These are phyloP conservation scores for Drosophila tripunctata DNA, from an alignment of 2,888 invertebrate species.

Conservation along the genomic window DNA sequence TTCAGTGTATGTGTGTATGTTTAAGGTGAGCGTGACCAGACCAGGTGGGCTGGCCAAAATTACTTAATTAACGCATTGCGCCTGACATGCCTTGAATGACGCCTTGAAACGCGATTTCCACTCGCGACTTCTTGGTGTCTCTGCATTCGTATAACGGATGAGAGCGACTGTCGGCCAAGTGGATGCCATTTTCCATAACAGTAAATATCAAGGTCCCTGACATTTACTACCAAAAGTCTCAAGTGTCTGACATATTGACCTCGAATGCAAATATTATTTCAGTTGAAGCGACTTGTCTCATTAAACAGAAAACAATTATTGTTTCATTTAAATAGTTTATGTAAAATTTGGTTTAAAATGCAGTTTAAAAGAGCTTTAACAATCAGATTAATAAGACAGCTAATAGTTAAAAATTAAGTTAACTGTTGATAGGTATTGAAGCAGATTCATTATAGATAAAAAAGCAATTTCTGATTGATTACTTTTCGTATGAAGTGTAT, in stretches of 20 bases:
- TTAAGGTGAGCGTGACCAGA: slow-evolving; percentile 53
- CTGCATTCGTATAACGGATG: slow-evolving; percentile 15
- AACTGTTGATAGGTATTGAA: no score
- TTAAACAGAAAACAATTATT: no score
- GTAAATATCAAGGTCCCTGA: slow-evolving; percentile 25
- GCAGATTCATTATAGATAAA: no score
- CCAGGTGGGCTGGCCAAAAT: slow-evolving; percentile 43
- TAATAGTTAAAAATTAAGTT: no score
- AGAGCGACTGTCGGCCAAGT: not conserved
- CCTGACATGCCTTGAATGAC: slow-evolving; percentile 23
- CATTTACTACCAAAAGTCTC: slow-evolving; percentile 10
- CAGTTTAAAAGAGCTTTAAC: no score
- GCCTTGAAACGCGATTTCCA: slow-evolving; percentile 12
- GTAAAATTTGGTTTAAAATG: no score
- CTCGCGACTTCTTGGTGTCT: slow-evolving; percentile 5
- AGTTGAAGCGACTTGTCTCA: not conserved
- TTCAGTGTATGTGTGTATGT: slow-evolving; percentile 32
- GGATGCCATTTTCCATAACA: not conserved
- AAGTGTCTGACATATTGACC: not conserved
- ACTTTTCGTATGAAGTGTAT: no score
- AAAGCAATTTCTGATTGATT: no score
- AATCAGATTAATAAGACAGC: no score
- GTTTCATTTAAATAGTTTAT: no score
- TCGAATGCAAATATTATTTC: not conserved
- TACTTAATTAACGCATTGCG: slow-evolving; percentile 68